A percentile compares a stretch with the other conserved stretches of the same genome.
Evolutionary conservation across 2,888 invertebrate species (phyloP).

Genomic region (Rhamphomyia laevipes): DNA sequence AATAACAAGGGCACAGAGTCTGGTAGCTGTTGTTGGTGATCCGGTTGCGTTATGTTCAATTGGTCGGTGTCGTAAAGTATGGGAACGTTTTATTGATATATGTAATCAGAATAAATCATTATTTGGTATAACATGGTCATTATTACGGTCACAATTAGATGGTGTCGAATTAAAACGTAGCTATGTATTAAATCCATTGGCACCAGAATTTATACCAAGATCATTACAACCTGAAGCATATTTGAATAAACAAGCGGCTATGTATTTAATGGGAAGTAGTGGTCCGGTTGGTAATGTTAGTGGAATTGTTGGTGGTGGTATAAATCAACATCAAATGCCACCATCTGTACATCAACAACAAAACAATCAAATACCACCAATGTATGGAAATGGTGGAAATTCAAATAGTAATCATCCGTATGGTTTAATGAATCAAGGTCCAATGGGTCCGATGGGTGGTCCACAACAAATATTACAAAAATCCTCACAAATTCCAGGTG

Average conservation of each 20-base stretch:
- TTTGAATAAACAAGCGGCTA: constrained; percentile 35
- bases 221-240: constrained; percentile 41
- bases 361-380: constrained; percentile 15
- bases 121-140: constrained; percentile 59
- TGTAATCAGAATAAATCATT: constrained; percentile 59
- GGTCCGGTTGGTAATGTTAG: constrained; percentile 13
- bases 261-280: constrained; percentile 24
- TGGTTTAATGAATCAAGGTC: constrained; percentile 28
- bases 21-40: constrained; percentile 76
- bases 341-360: constrained; percentile 25
- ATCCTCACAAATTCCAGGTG: constrained; percentile 4
- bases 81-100: constrained; percentile 65
- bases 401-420: constrained; percentile 18
- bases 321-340: constrained; percentile 20
- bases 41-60: constrained; percentile 70
- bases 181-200: constrained; percentile 68
- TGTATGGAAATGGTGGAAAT: constrained; percentile 15
- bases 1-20: constrained; percentile 66
- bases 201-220: constrained; percentile 66
- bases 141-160: constrained; percentile 54
- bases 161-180: constrained; percentile 63
- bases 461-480: constrained; percentile 20
- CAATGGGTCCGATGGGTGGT: constrained; percentile 16
- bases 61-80: constrained; percentile 67
- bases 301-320: constrained; percentile 15